Evolutionary conservation across 2,888 invertebrate genomes (phyloP).

Genomic region (Amblyjoppa proteus): DNA sequence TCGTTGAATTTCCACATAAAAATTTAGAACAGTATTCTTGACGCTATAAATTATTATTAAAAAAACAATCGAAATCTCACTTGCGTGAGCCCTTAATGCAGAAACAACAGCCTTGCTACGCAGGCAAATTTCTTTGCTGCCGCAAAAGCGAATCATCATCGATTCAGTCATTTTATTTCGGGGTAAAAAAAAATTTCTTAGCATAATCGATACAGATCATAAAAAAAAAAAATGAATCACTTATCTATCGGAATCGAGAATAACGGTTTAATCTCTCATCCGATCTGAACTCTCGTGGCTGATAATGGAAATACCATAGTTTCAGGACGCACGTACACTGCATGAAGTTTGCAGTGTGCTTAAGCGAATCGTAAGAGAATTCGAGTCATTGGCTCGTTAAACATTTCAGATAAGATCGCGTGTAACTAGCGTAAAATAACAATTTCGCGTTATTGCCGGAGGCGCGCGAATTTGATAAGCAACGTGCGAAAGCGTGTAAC

Average conservation of each 20-base stretch:
- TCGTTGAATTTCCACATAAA: too few relatives aligned
- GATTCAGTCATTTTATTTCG: too few relatives aligned
- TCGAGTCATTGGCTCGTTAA: slow-evolving; percentile 3
- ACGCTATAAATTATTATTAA: too few relatives aligned
- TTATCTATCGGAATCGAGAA: not conserved
- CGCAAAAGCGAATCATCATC: too few relatives aligned
- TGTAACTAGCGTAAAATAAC: not conserved
- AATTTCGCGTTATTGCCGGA: not conserved
- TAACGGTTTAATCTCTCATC: not conserved
- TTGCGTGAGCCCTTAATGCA: too few relatives aligned
- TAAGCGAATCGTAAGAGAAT: not conserved
- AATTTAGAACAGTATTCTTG: too few relatives aligned
- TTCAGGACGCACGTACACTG: not conserved
- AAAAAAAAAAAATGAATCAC: too few relatives aligned
- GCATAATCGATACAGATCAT: too few relatives aligned
- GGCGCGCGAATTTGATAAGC: slow-evolving; percentile 26
- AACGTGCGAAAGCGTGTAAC: slow-evolving; percentile 24
- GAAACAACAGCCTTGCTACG: too few relatives aligned
- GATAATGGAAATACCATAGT: not conserved
- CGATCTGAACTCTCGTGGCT: not conserved
- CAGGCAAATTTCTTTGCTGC: too few relatives aligned
- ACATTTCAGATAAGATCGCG: slow-evolving; percentile 1
- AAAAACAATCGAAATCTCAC: too few relatives aligned
- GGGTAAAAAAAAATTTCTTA: too few relatives aligned
- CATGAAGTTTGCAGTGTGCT: not conserved